Base-by-base conservation (phyloP, 1,140 invertebrate species). In the Doryteuthis pealeii region DNA sequence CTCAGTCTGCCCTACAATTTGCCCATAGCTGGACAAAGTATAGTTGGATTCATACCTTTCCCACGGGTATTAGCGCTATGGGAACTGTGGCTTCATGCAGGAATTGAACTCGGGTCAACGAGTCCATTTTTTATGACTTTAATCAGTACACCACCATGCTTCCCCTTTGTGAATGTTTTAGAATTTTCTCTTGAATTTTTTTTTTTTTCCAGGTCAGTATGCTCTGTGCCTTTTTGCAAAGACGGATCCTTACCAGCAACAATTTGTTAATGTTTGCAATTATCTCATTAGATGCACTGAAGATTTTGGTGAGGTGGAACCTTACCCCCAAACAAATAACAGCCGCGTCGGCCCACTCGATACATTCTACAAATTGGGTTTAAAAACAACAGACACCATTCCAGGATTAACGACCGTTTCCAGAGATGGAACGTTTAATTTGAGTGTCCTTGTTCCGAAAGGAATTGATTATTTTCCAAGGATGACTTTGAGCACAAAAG, bases 241-340 rank as follows among this genome's bases (percentile, higher is more conserved):
- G 18, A 62, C 18, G 10, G 54, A 62, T 28, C 54, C 54, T 14
- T n/a, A 12, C 26, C 10, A 62, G 5, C 10, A 62, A 22, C 22
- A 62, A 62, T 62, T 62, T 28, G 18, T 28, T 18, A 62, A 62
- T 62, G 18, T 62, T 62, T 62, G 54, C 54, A 62, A 62, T 22
- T 62, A 62, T 28, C 18, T 62, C 5, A 6, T 62, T 8, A 15
- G 54, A 15, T 62, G 54, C 18, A 62, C 6, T 5, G 54, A 62
- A 28, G 54, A 8, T 18, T 28, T 62, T 22, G 54, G 54, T 15
- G 54, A n/a, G 18, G 54, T 62, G 26, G 18, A 62, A 6, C 54
- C 54, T 6, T 62, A 62, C 18, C 54, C 54, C 5, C 26, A 22
- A 18, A 28, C 26, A 28, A 62, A 22, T n/a, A 62, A 62, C 54